Conservation (phyloP, 2,888 invertebrate genomes). For the Isoperla grammatica region DNA sequence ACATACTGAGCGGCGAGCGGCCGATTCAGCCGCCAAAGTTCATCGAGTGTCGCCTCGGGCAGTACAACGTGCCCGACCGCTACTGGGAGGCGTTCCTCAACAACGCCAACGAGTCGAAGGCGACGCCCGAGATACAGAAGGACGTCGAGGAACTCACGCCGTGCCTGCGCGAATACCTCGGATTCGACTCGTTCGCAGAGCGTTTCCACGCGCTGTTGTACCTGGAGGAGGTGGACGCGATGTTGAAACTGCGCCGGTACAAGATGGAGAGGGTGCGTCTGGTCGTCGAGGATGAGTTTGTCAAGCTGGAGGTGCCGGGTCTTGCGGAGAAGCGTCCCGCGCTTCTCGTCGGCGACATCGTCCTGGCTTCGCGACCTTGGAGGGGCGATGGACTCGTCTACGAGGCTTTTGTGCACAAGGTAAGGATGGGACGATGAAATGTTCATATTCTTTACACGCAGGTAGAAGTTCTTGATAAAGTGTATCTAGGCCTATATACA, state of each 20-base stretch:
- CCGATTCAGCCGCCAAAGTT: slow-evolving; percentile 54
- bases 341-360: slow-evolving; percentile 69
- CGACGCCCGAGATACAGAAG: slow-evolving; percentile 42
- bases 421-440: too few relatives aligned
- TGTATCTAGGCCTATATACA: too few relatives aligned
- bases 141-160: slow-evolving; percentile 49
- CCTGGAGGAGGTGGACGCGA: slow-evolving; percentile 74
- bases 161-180: slow-evolving; percentile 48
- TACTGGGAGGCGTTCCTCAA: slow-evolving; percentile 42
- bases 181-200: slow-evolving; percentile 56
- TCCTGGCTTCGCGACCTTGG: slow-evolving; percentile 42
- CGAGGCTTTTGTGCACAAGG: slow-evolving; percentile 69
- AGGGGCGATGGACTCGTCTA: slow-evolving; percentile 42
- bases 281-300: slow-evolving; percentile 57
- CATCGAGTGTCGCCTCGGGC: slow-evolving; percentile 46
- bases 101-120: slow-evolving; percentile 40
- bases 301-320: slow-evolving; percentile 70
- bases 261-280: slow-evolving; percentile 62
- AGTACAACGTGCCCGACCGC: slow-evolving; percentile 44
- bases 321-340: slow-evolving; percentile 85
- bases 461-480: too few relatives aligned
- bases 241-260: slow-evolving; percentile 59
- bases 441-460: too few relatives aligned
- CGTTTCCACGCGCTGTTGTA: slow-evolving; percentile 68
- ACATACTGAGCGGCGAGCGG: slow-evolving; percentile 48